These are phyloP conservation scores for Hippotragus niger DNA, from an alignment of 2,113 vertebrate species.

Conservation along the genomic window DNA sequence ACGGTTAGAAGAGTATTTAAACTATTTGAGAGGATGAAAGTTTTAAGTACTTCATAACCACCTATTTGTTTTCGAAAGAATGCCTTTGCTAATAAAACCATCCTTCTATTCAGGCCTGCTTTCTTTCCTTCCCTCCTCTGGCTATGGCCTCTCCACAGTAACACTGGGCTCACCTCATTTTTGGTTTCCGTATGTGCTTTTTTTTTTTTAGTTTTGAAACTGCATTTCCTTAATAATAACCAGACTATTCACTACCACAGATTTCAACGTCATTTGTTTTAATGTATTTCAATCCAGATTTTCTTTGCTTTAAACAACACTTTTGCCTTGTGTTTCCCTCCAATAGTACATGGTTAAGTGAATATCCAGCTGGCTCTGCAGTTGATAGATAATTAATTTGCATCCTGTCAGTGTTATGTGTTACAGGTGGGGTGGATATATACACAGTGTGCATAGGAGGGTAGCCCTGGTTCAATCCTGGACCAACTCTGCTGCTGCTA, in stretches of 20 bases:
- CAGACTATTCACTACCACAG: neutral
- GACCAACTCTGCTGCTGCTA: too few relatives aligned
- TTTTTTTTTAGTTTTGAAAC: neutral
- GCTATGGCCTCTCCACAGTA: neutral
- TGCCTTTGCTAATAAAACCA: neutral
- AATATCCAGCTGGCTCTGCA: neutral
- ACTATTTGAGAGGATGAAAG: neutral
- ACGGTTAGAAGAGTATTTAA: neutral
- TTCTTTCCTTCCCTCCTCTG: neutral
- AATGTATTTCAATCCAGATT: neutral
- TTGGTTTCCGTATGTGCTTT: neutral
- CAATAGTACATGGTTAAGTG: neutral
- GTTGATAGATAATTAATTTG: neutral
- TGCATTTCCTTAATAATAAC: neutral
- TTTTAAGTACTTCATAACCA: neutral
- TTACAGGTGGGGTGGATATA: neutral
- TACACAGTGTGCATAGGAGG: neutral
- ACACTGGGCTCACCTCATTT: neutral
- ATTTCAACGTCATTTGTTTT: neutral
- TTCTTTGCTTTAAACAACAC: neutral
- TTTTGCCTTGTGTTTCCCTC: neutral
- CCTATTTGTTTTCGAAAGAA: slow-evolving; percentile 20
- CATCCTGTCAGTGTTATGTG: neutral
- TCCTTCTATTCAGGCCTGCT: neutral
- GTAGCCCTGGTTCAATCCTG: neutral